Percentiles rank a stretch among this genome's conserved stretches.
phyloP scores from a whole-genome alignment of 2,888 invertebrate genomes.

The Sinopyrophorus schimmeli region DNA sequence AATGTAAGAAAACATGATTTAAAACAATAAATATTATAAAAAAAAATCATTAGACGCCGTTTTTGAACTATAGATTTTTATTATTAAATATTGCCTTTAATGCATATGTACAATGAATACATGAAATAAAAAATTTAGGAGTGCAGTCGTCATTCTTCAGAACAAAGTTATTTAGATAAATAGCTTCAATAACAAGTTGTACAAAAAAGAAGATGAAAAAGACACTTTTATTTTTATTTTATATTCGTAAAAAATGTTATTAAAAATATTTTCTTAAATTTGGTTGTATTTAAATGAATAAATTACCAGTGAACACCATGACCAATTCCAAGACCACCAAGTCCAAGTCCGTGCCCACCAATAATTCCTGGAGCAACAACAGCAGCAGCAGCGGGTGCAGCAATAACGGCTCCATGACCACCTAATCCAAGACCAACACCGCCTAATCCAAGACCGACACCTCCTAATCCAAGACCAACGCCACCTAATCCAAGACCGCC shows the following conservation, averaged over 20 bases:
- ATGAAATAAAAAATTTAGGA: not conserved
- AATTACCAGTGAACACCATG: conserved; percentile 33
- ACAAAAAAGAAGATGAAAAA: no score
- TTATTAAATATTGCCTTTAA: no score
- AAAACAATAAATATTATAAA: no score
- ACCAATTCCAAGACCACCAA: conserved; percentile 16
- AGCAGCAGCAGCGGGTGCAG: conserved; percentile 11
- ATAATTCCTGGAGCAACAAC: conserved; percentile 25
- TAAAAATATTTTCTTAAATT: conserved; percentile 1
- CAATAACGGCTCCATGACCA: conserved; percentile 8
- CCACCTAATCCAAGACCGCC: no score
- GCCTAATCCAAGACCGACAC: no score
- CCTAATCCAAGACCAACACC: conserved; percentile 13
- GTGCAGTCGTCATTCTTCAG: not conserved
- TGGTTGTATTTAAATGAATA: not conserved
- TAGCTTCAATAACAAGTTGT: not conserved
- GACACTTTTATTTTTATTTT: no score
- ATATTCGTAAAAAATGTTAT: not conserved
- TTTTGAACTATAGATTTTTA: no score
- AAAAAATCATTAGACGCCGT: no score
- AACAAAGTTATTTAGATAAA: not conserved
- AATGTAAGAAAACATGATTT: no score
- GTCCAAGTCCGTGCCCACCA: conserved; percentile 28
- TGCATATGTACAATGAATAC: no score
- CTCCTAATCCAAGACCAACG: conserved; percentile 16